Percentiles rank a stretch among this genome's conserved stretches.
phyloP scores from a whole-genome alignment of 1,140 invertebrate genomes.

The Nixonia krombeini region DNA sequence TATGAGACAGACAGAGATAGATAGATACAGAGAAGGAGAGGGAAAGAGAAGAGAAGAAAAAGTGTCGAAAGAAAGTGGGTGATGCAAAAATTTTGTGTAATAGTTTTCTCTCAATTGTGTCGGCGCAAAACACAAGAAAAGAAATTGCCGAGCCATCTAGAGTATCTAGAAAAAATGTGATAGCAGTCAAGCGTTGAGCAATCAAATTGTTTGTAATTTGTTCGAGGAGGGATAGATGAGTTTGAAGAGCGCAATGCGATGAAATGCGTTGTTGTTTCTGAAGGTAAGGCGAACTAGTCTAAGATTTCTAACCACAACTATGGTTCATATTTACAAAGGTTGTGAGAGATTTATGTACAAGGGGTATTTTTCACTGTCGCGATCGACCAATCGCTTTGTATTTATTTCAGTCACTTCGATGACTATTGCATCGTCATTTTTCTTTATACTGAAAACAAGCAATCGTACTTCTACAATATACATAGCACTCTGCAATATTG shows the following conservation, averaged over 20 bases:
- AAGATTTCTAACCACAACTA: constrained; percentile 38
- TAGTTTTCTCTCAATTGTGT: too few species aligned
- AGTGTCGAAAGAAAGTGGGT: too few species aligned
- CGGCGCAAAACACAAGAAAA: too few species aligned
- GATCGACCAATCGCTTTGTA: too few species aligned
- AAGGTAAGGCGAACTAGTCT: constrained; percentile 42
- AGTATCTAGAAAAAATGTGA: constrained; percentile 34
- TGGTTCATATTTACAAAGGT: constrained; percentile 34
- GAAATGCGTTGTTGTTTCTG: constrained; percentile 32
- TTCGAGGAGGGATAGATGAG: constrained; percentile 22
- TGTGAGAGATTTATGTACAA: constrained; percentile 5
- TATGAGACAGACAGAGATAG: too few species aligned
- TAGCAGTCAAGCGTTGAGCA: constrained; percentile 45
- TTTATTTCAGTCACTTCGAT: too few species aligned
- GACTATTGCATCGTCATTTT: too few species aligned
- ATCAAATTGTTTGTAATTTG: constrained; percentile 33
- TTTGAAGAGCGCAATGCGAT: constrained; percentile 34
- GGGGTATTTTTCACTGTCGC: not conserved
- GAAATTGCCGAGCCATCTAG: constrained; percentile 24
- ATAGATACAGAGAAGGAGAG: too few species aligned
- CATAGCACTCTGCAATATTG: too few species aligned
- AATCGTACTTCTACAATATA: too few species aligned
- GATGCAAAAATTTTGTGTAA: constrained; percentile 26
- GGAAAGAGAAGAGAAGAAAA: too few species aligned
- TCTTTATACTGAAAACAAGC: too few species aligned